Conservation (phyloP, 2,113 vertebrate genomes). For the Andinoacara biseriatus region DNA sequence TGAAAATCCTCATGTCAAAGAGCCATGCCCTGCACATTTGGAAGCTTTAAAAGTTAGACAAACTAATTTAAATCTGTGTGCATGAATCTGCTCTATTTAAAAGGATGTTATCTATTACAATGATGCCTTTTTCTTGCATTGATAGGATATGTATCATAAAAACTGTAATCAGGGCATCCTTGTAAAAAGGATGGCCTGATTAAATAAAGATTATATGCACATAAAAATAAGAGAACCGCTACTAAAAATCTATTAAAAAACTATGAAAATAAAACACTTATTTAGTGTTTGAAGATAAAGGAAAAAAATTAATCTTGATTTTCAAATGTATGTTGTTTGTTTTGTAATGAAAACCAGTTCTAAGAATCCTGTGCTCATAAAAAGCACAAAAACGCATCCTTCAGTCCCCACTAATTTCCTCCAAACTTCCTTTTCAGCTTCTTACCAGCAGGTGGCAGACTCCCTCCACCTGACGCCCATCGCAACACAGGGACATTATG, state of each 20-base stretch:
- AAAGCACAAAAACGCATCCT: not conserved
- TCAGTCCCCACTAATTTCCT: not conserved
- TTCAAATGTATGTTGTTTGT: not conserved
- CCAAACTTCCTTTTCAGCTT: not conserved
- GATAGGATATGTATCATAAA: too few species aligned
- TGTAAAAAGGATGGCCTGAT: too few species aligned
- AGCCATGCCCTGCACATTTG: too few species aligned
- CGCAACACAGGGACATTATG: not conserved
- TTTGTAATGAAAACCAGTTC: not conserved
- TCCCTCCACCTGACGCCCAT: not conserved
- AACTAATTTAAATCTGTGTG: too few species aligned
- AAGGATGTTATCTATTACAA: too few species aligned
- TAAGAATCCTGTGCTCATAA: not conserved
- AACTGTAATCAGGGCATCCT: too few species aligned
- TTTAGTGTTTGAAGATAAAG: not conserved
- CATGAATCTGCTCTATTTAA: too few species aligned
- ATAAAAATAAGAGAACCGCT: not conserved
- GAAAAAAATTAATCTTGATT: not conserved
- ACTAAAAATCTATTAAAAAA: not conserved
- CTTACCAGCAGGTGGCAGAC: conserved; percentile 63
- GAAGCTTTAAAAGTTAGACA: too few species aligned
- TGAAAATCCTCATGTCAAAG: too few species aligned
- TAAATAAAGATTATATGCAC: too few species aligned
- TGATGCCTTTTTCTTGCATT: too few species aligned
- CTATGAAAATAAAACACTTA: not conserved